Conservation (phyloP, 2,797 vertebrate genomes). For the Phrynocephalus vlangalii region DNA sequence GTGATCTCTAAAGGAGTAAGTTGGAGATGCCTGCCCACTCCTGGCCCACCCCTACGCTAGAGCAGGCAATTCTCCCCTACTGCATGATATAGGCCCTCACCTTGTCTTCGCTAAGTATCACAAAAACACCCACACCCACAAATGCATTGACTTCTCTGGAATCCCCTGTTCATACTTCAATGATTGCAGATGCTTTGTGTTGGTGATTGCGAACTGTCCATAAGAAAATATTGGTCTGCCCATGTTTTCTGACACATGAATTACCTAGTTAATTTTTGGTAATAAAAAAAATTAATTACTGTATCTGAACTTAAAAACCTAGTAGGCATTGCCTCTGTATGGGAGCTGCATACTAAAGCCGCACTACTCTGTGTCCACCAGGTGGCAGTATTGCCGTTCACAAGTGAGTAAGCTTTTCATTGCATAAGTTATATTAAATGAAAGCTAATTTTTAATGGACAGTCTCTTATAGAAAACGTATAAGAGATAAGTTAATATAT, state of each 20-base stretch:
- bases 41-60: too few species aligned
- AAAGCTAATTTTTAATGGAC: neutral
- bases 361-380: neutral
- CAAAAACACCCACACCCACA: too few species aligned
- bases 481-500: neutral
- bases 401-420: neutral
- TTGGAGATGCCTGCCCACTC: too few species aligned
- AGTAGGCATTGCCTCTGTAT: neutral
- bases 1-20: too few species aligned
- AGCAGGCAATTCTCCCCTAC: too few species aligned
- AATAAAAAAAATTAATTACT: accelerated
- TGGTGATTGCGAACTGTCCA: too few species aligned
- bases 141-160: neutral
- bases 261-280: accelerated
- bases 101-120: too few species aligned
- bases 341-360: accelerated
- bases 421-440: neutral
- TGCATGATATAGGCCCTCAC: too few species aligned
- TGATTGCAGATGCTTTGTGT: neutral
- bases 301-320: neutral
- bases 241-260: neutral
- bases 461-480: neutral
- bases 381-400: conserved; percentile 50
- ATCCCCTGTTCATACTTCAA: neutral
- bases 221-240: neutral